Evolutionary conservation across 2,888 invertebrate genomes (phyloP), one percentile per base, ranked within the genome.

Genomic region (Caenorhabditis sp.): DNA sequence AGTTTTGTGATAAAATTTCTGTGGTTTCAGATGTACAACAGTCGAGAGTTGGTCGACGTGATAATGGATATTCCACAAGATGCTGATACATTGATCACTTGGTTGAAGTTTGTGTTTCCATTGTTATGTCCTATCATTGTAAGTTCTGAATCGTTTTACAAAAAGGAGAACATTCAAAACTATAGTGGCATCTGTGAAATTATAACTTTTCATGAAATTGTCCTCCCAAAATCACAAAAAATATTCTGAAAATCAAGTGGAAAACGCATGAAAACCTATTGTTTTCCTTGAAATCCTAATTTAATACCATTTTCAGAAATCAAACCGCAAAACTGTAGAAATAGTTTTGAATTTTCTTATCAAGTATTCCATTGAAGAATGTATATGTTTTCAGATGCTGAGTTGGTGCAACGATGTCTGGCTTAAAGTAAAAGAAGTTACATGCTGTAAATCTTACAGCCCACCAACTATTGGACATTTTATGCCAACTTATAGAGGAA

Each of bases 41-140:
- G 78, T 61, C 61, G 65, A 7, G 82, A 82, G 31, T 59, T 78
- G 4, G 66, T 66, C 0, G 67, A 67, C 27, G 75, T 57, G 1
- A 53, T 62, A 10, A 56, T 64, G 10, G 81, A 78, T 36, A 31
- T 80, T 10, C 77, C 84, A 12, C 82, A 83, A 62, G 85, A 85
- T 52, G 78, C 80, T 0, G 85, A 85, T 61, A 85, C 84, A n/a
- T 63, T 84, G 17, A 76, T 85, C 1, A 85, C 85, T 20, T 85
- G 83, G 83, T 63, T 85, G 14, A 77, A 76, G 50, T 83, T 85
- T 67, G 78, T 85, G n/a, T 84, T 77, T 57, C 85, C 85, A 1
- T 76, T 85, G 1, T 63, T 85, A n/a, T 78, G 80, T n/a, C 83
- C 85, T 1, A 76, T 85, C 10, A 77, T 84, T 62, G 84, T 85